Conservation (phyloP, 2,888 invertebrate species). For the Hypomecis atomaria region DNA sequence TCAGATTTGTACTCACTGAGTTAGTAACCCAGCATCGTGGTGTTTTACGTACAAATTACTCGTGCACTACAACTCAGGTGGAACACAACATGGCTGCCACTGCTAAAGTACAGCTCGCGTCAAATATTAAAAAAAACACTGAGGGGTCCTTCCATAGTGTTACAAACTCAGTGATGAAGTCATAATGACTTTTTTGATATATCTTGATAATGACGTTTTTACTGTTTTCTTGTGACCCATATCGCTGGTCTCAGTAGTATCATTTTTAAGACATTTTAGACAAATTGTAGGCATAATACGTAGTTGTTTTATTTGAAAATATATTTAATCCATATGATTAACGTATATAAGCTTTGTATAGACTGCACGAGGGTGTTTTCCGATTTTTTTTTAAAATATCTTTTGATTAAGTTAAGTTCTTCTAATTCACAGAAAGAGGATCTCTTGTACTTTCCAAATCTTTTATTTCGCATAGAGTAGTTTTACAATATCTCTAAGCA, state of each 20-base stretch:
- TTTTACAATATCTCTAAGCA: constrained; percentile 37
- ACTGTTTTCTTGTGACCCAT: background rate
- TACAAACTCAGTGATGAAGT: too few species aligned
- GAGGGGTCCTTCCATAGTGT: too few species aligned
- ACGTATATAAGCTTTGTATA: constrained; percentile 47
- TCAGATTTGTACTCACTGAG: too few species aligned
- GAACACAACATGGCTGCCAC: too few species aligned
- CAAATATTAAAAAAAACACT: too few species aligned
- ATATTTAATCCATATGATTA: constrained; percentile 29
- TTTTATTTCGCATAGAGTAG: constrained; percentile 57
- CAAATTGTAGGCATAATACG: constrained; percentile 34
- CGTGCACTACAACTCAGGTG: too few species aligned
- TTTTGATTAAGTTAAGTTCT: constrained; percentile 51
- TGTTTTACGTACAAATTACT: too few species aligned
- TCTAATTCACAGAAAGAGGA: constrained; percentile 66
- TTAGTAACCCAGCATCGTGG: too few species aligned
- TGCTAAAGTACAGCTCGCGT: too few species aligned
- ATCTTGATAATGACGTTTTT: background rate
- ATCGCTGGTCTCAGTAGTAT: background rate
- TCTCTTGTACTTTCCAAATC: constrained; percentile 69
- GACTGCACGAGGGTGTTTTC: constrained; percentile 59
- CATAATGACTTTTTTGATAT: background rate
- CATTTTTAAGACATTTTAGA: constrained; percentile 32
- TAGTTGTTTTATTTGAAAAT: constrained; percentile 34
- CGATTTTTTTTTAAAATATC: constrained; percentile 50